Percentiles rank a stretch among this genome's conserved stretches.
phyloP scores from a whole-genome alignment of 2,888 invertebrate genomes.

The Sinentomon sp. region DNA sequence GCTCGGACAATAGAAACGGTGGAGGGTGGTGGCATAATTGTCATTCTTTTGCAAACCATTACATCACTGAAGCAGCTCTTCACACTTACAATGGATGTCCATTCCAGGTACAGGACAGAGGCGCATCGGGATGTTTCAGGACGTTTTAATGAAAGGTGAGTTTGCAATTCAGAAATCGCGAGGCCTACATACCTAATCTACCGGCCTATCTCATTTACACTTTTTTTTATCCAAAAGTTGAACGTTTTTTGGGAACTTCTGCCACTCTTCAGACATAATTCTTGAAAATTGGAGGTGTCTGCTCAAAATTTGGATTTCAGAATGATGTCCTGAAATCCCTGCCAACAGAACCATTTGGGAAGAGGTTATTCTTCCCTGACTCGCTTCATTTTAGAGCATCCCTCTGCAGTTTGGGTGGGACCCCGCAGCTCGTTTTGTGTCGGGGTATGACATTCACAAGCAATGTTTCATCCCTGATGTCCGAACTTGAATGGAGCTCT shows the following conservation, averaged over 20 bases:
- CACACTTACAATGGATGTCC: constrained; percentile 95
- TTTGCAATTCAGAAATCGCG: background rate
- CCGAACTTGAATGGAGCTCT: no score
- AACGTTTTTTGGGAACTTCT: background rate
- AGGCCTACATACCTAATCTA: no score
- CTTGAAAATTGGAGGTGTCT: background rate
- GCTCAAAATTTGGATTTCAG: background rate
- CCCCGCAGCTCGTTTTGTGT: no score
- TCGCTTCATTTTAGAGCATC: no score
- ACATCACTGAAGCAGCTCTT: constrained; percentile 75
- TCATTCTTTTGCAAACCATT: constrained; percentile 58
- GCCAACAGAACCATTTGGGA: no score
- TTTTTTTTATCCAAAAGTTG: background rate
- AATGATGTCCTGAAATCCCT: no score
- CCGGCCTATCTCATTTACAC: no score
- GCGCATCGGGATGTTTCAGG: constrained; percentile 71
- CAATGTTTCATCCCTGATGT: no score
- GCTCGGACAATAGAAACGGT: constrained; percentile 94
- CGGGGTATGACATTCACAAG: no score
- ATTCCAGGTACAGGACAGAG: constrained; percentile 79
- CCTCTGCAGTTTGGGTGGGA: no score
- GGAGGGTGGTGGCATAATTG: constrained; percentile 80
- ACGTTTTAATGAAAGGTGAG: constrained; percentile 70
- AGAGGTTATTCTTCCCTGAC: no score
- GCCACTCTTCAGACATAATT: background rate